These are phyloP conservation scores for Charanyca ferruginea DNA, from an alignment of 2,888 invertebrate species.

Conservation along the genomic window DNA sequence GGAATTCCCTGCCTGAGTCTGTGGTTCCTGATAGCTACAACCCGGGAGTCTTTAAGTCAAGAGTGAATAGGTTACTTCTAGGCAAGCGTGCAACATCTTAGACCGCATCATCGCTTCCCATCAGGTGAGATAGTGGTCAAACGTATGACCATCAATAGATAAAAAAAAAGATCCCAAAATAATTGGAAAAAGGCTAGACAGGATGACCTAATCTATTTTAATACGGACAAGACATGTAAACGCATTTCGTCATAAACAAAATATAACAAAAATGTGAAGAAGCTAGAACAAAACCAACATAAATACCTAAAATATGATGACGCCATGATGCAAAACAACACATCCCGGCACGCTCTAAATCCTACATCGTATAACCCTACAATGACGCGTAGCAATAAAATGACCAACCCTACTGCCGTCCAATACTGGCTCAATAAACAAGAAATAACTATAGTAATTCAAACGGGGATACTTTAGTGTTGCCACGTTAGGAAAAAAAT, in stretches of 20 bases:
- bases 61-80: no score
- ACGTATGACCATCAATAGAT: no score
- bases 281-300: slow-evolving; percentile 10
- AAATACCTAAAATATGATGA: slow-evolving; percentile 35
- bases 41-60: no score
- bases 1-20: no score
- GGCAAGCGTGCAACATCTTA: no score
- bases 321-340: slow-evolving; percentile 36
- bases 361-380: slow-evolving; percentile 50
- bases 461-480: slow-evolving; percentile 49
- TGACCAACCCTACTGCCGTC: slow-evolving; percentile 66
- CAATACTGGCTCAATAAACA: slow-evolving; percentile 61
- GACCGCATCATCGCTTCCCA: no score
- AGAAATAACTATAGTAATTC: slow-evolving; percentile 67
- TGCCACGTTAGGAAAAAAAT: slow-evolving; percentile 23
- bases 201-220: no score
- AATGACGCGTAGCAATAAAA: slow-evolving; percentile 65
- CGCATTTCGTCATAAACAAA: not conserved
- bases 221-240: no score
- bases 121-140: no score
- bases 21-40: no score
- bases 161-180: no score
- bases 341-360: slow-evolving; percentile 45
- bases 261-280: slow-evolving; percentile 5
- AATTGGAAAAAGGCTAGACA: no score